phyloP scores from a whole-genome alignment of 1,140 invertebrate species.

The Carcinoscorpius rotundicauda region DNA sequence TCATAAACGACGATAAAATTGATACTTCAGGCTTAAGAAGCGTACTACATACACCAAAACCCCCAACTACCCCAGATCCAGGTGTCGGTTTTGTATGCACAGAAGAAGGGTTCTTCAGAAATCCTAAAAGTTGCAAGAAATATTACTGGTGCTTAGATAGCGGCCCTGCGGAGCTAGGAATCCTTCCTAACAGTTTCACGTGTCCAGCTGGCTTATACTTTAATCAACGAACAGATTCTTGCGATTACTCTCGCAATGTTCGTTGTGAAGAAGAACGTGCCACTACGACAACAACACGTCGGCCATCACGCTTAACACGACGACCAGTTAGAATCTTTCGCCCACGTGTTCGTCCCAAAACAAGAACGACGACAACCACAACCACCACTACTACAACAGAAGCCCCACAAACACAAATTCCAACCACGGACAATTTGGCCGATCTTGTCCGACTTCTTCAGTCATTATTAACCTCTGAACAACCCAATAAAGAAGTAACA shows the following conservation, averaged over 20 bases:
- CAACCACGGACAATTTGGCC: no score
- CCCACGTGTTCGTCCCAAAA: no score
- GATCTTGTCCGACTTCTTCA: no score
- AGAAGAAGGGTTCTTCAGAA: slow-evolving; percentile 85
- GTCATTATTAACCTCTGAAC: no score
- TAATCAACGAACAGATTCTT: slow-evolving; percentile 77
- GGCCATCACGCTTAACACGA: no score
- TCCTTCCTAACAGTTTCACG: slow-evolving; percentile 80
- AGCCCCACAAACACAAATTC: no score
- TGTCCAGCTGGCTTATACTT: slow-evolving; percentile 78
- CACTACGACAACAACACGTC: no score
- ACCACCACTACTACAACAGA: no score
- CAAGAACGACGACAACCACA: no score
- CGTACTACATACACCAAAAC: slow-evolving; percentile 55
- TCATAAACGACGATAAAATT: no score
- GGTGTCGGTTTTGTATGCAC: slow-evolving; percentile 78
- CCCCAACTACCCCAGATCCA: slow-evolving; percentile 78
- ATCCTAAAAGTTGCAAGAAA: slow-evolving; percentile 83
- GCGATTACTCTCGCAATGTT: slow-evolving; percentile 76
- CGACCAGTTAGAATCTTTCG: no score
- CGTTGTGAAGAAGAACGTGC: slow-evolving; percentile 40
- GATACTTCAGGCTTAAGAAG: neutral
- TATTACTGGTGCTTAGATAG: slow-evolving; percentile 90
- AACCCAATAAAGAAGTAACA: no score
- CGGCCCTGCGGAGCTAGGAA: slow-evolving; percentile 68